Evolutionary conservation across 1,140 invertebrate genomes (phyloP), one percentile per base, ranked within the genome.

Genomic region (Prorops nasuta): DNA sequence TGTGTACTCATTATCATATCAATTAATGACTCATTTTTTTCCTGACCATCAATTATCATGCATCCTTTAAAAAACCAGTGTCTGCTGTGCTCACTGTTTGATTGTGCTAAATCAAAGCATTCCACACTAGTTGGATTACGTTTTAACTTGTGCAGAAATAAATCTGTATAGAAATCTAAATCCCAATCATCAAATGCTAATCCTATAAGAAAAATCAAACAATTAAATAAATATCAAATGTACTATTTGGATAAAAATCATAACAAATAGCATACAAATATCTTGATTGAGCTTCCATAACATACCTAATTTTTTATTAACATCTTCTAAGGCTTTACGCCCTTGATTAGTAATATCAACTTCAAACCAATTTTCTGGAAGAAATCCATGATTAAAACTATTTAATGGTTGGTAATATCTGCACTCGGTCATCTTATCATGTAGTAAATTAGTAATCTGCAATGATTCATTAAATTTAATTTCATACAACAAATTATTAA

Each of bases 61-160:
- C 86, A 84, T 0, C 96, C 96, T 80, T 94, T 90, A 64, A 95
- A 95, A 72, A 96, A 94, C 92, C 92, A 94, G 78, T 96, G 92
- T 6, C 92, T 79, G 46, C 91, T 94, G 68, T 95, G 92, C 69
- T 96, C 92, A 75, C 91, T 96, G 71, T 98, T 98, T 14, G 94
- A 96, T 76, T 99, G 96, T n/a, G 96, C 96, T 40, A 98, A 82
- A 80, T 98, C 96, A 80, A 98, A 98, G 60, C 96, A 90, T 74
- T 99, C 96, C 0, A 98, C 94, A 72, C 91, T 97, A 0, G 96
- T 98, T 12, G 96, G 96, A 80, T 98, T 96, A 36, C 95, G 81
- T 54, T 91, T 88, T 1, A 96, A 74, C 58, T 90, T 89, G 40
- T 86, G 80, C 46, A 81, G 77, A 77, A 95, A 96, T 10, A 96